A percentile compares a stretch with the other conserved stretches of the same genome.
Conservation (phyloP, 2,888 invertebrate species). For the Drosophila infuscata region DNA sequence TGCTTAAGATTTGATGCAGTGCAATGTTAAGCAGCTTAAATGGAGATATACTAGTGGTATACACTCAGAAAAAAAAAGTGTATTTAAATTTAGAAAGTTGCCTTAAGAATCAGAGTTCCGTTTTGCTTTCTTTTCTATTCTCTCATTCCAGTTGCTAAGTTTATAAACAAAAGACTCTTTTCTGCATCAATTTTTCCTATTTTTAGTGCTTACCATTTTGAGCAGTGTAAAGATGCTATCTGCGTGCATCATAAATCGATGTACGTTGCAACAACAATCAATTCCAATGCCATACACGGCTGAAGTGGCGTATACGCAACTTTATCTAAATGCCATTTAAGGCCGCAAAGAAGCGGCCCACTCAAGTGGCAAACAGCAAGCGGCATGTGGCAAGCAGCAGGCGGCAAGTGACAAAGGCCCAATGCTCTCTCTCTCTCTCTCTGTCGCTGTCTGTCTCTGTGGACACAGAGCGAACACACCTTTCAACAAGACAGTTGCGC, state of each 20-base stretch:
- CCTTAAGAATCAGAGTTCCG: not conserved
- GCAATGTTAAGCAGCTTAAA: not conserved
- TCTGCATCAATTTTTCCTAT: too few relatives aligned
- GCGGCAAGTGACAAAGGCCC: constrained; percentile 37
- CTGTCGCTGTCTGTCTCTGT: not conserved
- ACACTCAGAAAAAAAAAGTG: constrained; percentile 1
- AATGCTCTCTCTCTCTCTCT: not conserved
- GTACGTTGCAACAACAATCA: constrained; percentile 39
- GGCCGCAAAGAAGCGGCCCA: constrained; percentile 46
- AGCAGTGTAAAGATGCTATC: constrained; percentile 31
- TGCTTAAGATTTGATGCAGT: constrained; percentile 12
- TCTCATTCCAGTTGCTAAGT: not conserved
- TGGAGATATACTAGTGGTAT: not conserved
- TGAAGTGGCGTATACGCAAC: constrained; percentile 44
- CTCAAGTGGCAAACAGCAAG: constrained; percentile 41
- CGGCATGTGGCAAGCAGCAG: constrained; percentile 19
- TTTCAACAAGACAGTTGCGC: constrained; percentile 59
- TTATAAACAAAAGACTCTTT: not conserved
- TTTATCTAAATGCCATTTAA: constrained; percentile 81
- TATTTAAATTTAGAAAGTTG: not conserved
- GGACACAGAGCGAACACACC: constrained; percentile 38
- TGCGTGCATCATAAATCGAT: constrained; percentile 68
- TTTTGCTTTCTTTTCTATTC: not conserved
- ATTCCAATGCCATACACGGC: constrained; percentile 21
- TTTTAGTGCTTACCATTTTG: not conserved